A percentile compares a stretch with the other conserved stretches of the same genome.
Conservation (phyloP, 1,140 invertebrate species). For the Brachionus rotundiformis region DNA sequence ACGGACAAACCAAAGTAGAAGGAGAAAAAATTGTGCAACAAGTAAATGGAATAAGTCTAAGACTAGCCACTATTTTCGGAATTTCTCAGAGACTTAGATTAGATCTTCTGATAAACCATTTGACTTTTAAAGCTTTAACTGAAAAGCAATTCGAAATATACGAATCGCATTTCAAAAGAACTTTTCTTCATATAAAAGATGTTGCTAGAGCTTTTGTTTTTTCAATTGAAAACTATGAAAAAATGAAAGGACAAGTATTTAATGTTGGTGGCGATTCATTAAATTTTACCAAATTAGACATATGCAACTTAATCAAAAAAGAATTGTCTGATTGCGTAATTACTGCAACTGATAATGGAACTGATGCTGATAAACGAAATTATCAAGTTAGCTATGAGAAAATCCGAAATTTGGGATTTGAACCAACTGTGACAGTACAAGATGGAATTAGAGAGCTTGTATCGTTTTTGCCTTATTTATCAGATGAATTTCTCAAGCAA, state of each 20-base stretch:
- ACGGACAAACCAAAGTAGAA: conserved; percentile 55
- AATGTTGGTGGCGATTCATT: conserved; percentile 57
- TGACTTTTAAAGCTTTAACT: conserved; percentile 54
- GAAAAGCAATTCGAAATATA: conserved; percentile 54
- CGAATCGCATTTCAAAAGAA: conserved; percentile 55
- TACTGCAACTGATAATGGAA: not conserved
- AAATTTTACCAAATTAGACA: conserved; percentile 56
- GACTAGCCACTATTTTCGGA: conserved; percentile 57
- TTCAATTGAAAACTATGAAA: conserved; percentile 54
- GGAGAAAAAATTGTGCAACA: conserved; percentile 54
- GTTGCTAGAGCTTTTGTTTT: conserved; percentile 56
- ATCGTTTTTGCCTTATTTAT: conserved; percentile 55
- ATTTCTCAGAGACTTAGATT: conserved; percentile 56
- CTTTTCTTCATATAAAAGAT: conserved; percentile 57
- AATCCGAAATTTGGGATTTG: conserved; percentile 56
- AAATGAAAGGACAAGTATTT: conserved; percentile 55
- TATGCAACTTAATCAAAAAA: conserved; percentile 53
- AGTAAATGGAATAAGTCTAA: conserved; percentile 54
- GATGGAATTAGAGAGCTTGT: conserved; percentile 56
- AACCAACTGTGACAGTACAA: conserved; percentile 54
- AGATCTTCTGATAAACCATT: conserved; percentile 56
- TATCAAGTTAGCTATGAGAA: conserved; percentile 57
- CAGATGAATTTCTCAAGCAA: conserved; percentile 53
- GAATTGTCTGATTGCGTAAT: conserved; percentile 53
- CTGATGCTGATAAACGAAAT: conserved; percentile 54